Conservation (phyloP, 2,888 invertebrate genomes). For the Dryobota labecula region DNA sequence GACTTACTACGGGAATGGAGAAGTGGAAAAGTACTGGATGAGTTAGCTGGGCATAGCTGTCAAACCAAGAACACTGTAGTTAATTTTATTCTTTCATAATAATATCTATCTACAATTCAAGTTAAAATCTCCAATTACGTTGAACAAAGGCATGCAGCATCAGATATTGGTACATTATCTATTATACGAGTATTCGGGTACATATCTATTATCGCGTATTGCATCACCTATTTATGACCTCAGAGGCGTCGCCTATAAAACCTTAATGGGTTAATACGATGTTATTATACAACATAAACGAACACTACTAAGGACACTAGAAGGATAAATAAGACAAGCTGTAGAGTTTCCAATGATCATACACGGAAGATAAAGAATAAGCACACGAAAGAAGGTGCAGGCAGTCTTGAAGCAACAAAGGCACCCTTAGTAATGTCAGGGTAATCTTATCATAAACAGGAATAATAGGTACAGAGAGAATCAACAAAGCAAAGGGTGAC, state of each 20-base stretch:
- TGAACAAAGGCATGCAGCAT: constrained; percentile 11
- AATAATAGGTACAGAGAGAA: constrained; percentile 10
- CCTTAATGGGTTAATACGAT: constrained; percentile 35
- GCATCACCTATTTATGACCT: constrained; percentile 47
- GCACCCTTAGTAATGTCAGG: background rate
- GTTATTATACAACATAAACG: constrained; percentile 23
- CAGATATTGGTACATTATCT: too few relatives aligned
- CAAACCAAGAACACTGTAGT: too few relatives aligned
- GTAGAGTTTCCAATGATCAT: background rate
- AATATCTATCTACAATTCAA: too few relatives aligned
- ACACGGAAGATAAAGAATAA: too few relatives aligned
- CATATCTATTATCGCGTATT: constrained; percentile 20
- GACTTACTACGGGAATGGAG: too few relatives aligned
- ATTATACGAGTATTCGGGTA: too few relatives aligned
- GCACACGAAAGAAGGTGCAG: background rate
- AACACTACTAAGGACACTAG: background rate
- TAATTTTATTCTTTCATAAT: too few relatives aligned
- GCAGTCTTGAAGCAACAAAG: background rate
- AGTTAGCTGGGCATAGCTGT: too few relatives aligned
- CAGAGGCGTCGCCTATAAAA: constrained; percentile 42
- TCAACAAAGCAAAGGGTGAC: too few relatives aligned
- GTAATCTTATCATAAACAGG: background rate
- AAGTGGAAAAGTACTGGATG: too few relatives aligned
- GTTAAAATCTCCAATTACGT: constrained; percentile 19
- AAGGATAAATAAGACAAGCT: constrained; percentile 15